These are phyloP conservation scores for Chaetodon trifascialis DNA, from an alignment of 2,113 vertebrate species.

Conservation along the genomic window DNA sequence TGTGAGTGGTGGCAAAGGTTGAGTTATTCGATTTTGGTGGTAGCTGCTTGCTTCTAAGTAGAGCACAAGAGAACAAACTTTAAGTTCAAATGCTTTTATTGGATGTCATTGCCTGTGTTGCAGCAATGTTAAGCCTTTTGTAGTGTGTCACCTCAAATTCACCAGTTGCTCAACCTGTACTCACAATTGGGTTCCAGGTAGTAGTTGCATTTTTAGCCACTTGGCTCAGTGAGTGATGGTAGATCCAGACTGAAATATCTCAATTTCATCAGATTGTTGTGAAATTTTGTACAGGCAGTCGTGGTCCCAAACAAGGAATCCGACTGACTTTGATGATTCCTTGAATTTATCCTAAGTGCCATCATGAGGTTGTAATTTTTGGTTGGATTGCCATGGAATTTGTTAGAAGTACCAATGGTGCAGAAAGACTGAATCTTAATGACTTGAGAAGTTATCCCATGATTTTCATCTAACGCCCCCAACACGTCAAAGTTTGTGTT, in stretches of 20 bases:
- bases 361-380: background rate
- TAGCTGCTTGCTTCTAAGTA: conserved; percentile 19
- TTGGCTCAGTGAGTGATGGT: too few relatives aligned
- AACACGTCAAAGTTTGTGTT: too few relatives aligned
- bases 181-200: background rate
- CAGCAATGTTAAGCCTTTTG: conserved; percentile 20
- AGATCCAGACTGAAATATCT: background rate
- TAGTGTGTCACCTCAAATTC: background rate
- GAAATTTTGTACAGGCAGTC: background rate
- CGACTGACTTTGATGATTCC: too few relatives aligned
- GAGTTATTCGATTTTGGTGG: conserved; percentile 63
- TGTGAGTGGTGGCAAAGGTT: conserved; percentile 59
- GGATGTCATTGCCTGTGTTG: conserved; percentile 22
- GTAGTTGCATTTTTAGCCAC: background rate
- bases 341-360: background rate
- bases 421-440: background rate
- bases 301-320: background rate
- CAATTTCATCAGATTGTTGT: too few relatives aligned
- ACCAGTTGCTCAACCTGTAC: background rate
- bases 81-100: conserved; percentile 58
- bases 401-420: background rate
- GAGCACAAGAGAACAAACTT: conserved; percentile 36
- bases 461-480: background rate
- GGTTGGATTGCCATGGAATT: background rate
- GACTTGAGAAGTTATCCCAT: background rate